A percentile compares a stretch with the other conserved stretches of the same genome.
These are phyloP conservation scores for Heterocephalus glaber DNA, from an alignment of 2,113 vertebrate genomes.

Conservation along the genomic window DNA sequence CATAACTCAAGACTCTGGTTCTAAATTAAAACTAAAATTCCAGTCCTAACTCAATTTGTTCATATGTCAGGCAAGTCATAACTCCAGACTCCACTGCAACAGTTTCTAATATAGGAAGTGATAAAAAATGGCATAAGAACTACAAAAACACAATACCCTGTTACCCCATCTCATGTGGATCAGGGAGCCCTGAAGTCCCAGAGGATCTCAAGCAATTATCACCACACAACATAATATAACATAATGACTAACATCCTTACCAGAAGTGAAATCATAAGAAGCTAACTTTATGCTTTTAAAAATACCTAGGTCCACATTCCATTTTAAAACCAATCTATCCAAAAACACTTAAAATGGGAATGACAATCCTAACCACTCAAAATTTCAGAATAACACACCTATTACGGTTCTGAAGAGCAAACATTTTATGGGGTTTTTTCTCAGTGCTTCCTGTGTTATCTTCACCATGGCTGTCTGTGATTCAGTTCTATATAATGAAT, in stretches of 20 bases:
- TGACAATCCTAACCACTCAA: neutral
- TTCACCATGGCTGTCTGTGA: neutral
- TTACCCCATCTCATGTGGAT: neutral
- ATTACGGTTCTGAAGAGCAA: neutral
- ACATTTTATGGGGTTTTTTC: neutral
- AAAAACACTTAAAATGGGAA: neutral
- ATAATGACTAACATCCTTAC: neutral
- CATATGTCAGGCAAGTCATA: too few relatives aligned
- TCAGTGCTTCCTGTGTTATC: neutral
- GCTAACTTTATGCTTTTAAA: neutral
- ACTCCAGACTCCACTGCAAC: neutral
- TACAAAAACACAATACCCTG: too few relatives aligned
- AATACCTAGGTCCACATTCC: neutral
- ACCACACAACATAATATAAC: too few relatives aligned
- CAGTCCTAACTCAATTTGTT: too few relatives aligned
- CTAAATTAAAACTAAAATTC: too few relatives aligned
- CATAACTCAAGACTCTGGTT: too few relatives aligned
- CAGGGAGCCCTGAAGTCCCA: neutral
- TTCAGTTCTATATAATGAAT: neutral
- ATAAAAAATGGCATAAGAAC: neutral
- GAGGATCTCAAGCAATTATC: accelerated
- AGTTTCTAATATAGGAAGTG: neutral
- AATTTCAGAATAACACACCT: neutral
- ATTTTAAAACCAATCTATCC: slow-evolving; percentile 7
- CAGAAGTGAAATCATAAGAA: neutral